These are phyloP conservation scores for Nesidiocoris tenuis DNA, from an alignment of 2,888 invertebrate genomes.

Conservation along the genomic window DNA sequence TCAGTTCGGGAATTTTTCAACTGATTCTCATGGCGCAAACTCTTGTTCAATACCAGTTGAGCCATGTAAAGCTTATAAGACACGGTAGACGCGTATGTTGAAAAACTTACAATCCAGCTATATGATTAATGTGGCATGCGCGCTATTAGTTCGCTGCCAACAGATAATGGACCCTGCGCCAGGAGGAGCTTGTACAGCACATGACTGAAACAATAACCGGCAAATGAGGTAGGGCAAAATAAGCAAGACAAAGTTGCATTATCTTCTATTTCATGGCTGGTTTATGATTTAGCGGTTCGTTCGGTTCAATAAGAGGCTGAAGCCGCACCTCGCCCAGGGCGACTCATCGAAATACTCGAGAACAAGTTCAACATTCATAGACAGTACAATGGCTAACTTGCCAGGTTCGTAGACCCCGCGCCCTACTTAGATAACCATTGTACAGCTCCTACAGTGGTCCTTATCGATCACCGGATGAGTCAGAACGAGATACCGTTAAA, in stretches of 20 bases:
- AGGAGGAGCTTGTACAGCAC: background rate
- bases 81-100: too few species aligned
- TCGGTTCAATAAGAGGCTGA: background rate
- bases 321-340: background rate
- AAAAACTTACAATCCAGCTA: too few species aligned
- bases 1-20: too few species aligned
- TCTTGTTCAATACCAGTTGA: too few species aligned
- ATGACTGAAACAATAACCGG: background rate
- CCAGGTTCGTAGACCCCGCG: background rate
- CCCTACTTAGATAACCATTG: background rate
- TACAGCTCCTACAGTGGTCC: background rate
- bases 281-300: background rate
- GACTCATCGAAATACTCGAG: background rate
- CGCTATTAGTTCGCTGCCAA: background rate
- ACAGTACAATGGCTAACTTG: background rate
- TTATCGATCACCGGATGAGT: background rate
- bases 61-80: too few species aligned
- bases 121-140: background rate
- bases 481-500: background rate
- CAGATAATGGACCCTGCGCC: background rate
- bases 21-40: too few species aligned
- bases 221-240: background rate
- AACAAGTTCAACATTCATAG: background rate
- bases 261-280: background rate
- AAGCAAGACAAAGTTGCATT: background rate